A percentile compares a stretch with the other conserved stretches of the same genome.
These are phyloP conservation scores for Pseudorasbora parva DNA, from an alignment of 2,113 vertebrate species.

Conservation along the genomic window DNA sequence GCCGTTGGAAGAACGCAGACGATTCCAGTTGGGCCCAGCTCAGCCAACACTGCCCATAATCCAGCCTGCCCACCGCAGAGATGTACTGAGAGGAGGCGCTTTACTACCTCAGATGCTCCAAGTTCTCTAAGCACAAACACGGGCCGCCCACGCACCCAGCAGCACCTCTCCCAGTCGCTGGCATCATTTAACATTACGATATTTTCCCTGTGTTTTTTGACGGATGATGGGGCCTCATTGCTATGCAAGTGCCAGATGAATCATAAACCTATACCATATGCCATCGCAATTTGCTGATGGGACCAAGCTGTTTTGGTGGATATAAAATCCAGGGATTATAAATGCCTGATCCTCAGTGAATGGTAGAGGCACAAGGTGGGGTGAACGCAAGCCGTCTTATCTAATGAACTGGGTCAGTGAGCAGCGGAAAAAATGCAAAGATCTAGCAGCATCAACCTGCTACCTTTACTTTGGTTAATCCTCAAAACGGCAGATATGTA, in stretches of 20 bases:
- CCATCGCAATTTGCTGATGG: constrained; percentile 98
- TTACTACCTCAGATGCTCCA: constrained; percentile 69
- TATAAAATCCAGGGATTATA: constrained; percentile 95
- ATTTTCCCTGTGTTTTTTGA: constrained; percentile 84
- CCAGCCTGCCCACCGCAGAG: constrained; percentile 54
- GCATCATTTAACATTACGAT: constrained; percentile 74
- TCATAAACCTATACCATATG: constrained; percentile 99
- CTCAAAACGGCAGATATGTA: constrained; percentile 3
- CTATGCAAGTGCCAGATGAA: constrained; percentile 94
- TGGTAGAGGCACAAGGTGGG: constrained; percentile 69
- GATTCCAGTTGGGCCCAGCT: constrained; percentile 49
- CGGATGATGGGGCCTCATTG: constrained; percentile 85
- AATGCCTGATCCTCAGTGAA: constrained; percentile 84
- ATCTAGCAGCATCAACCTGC: constrained; percentile 15
- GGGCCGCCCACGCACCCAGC: constrained; percentile 62
- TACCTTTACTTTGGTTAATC: constrained; percentile 29
- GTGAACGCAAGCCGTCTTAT: constrained; percentile 68
- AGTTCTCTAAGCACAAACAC: constrained; percentile 66
- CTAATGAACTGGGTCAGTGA: constrained; percentile 74
- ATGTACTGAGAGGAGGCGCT: constrained; percentile 55
- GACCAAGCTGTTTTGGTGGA: constrained; percentile 99
- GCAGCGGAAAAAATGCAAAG: constrained; percentile 18
- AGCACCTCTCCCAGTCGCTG: constrained; percentile 66
- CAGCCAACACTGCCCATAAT: constrained; percentile 54
- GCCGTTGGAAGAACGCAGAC: neutral